Evolutionary conservation across 2,797 vertebrate genomes (phyloP).

Genomic region (Pachyuromys duprasi): DNA sequence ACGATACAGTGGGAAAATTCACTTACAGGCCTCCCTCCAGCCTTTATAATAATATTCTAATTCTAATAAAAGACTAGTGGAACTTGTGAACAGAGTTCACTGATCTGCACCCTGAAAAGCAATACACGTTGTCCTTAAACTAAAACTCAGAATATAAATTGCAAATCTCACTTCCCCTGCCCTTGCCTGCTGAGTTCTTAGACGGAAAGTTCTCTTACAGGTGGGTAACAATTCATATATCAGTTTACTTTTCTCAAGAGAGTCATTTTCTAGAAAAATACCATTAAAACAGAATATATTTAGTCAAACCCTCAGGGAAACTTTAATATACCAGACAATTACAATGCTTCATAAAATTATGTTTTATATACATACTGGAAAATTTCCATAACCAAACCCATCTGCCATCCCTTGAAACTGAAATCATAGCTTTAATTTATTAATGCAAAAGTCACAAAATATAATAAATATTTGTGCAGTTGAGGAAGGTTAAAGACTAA

Average conservation of each 20-base stretch:
- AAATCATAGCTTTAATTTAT: not conserved
- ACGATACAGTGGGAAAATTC: not conserved
- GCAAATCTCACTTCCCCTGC: not conserved
- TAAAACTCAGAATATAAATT: conserved; percentile 18
- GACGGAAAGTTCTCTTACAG: not conserved
- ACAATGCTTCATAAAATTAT: not conserved
- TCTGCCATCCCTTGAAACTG: not conserved
- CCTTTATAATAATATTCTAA: conserved; percentile 22
- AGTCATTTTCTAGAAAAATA: conserved; percentile 5
- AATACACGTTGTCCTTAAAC: not conserved
- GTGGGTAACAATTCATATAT: conserved; percentile 3
- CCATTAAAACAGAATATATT: not conserved
- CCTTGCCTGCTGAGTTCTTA: not conserved
- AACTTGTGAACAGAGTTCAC: conserved; percentile 12
- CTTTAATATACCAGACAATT: not conserved
- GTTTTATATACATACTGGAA: conserved; percentile 13
- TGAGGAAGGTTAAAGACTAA: not conserved
- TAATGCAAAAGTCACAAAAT: not conserved
- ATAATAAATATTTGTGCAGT: not conserved
- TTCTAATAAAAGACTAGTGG: not conserved
- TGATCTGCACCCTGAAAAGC: not conserved
- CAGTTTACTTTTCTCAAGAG: not conserved
- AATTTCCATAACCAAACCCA: not conserved
- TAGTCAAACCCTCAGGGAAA: not conserved
- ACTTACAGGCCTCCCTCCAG: not conserved